A percentile compares a stretch with the other conserved stretches of the same genome.
Conservation (phyloP, 92 coral and sea anemone species). For the Pocillopora meandrina region DNA sequence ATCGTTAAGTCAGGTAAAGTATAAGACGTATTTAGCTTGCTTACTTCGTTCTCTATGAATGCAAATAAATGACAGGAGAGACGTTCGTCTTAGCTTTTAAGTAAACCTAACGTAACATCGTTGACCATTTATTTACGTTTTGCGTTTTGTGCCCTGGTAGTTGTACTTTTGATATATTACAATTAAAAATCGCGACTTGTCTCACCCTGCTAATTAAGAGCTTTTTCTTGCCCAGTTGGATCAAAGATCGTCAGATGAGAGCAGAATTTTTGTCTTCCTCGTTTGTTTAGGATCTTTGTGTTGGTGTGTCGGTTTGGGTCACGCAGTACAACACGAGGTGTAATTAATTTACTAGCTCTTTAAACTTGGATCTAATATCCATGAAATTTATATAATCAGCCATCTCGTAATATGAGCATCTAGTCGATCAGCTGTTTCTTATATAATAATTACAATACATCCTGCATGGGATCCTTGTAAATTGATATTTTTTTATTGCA, state of each 20-base stretch:
- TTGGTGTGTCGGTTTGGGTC: too few relatives aligned
- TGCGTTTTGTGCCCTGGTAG: background rate
- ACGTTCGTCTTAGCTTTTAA: background rate
- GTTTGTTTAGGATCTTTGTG: too few relatives aligned
- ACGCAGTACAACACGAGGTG: too few relatives aligned
- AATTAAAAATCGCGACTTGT: background rate
- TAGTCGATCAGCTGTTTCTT: too few relatives aligned
- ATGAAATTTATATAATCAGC: too few relatives aligned
- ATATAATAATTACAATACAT: too few relatives aligned
- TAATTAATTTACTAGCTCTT: too few relatives aligned
- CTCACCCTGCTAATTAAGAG: background rate
- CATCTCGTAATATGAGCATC: too few relatives aligned
- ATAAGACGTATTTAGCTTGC: background rate
- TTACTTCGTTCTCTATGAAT: background rate
- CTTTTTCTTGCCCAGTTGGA: background rate
- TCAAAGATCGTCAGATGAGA: background rate
- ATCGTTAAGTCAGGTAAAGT: constrained; percentile 80
- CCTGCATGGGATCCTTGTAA: too few relatives aligned
- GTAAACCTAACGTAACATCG: background rate
- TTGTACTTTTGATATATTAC: background rate
- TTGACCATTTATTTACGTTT: background rate
- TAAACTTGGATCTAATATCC: too few relatives aligned
- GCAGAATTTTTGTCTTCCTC: too few relatives aligned
- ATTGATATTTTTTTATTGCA: too few relatives aligned
- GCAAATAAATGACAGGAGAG: background rate